Conservation (phyloP, 1,140 invertebrate species). For the Sitobion miscanthi region DNA sequence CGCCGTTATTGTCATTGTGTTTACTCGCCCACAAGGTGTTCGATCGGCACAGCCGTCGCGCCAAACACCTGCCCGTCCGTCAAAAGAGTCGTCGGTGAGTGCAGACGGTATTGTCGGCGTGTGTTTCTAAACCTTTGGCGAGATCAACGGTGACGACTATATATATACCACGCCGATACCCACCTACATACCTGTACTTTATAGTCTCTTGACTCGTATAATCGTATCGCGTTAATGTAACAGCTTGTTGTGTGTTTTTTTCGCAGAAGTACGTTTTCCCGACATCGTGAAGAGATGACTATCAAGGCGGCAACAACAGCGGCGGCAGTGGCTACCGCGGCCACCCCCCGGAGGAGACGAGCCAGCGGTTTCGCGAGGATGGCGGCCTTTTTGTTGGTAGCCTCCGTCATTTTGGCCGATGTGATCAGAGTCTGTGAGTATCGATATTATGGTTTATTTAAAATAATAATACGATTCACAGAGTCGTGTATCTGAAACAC, state of each 20-base stretch:
- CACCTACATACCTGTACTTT: not conserved
- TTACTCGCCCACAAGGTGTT: not conserved
- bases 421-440: slow-evolving; percentile 23
- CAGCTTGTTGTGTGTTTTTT: not conserved
- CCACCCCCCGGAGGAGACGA: not conserved
- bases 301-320: not conserved
- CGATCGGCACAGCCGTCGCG: not conserved
- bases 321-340: not conserved
- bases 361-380: not conserved
- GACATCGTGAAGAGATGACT: not conserved
- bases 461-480: not conserved
- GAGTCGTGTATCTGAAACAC: not conserved
- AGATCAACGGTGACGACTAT: not conserved
- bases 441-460: not conserved
- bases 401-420: not conserved
- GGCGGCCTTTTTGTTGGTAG: not conserved
- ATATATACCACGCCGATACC: not conserved
- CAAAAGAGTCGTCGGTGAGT: not conserved
- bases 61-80: slow-evolving; percentile 16
- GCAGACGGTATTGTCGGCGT: not conserved
- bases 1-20: not conserved
- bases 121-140: not conserved
- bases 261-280: not conserved
- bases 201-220: not conserved
- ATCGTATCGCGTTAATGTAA: not conserved